Percentiles rank a stretch among this genome's conserved stretches.
phyloP scores from a whole-genome alignment of 2,797 vertebrate species.

The Manis javanica region DNA sequence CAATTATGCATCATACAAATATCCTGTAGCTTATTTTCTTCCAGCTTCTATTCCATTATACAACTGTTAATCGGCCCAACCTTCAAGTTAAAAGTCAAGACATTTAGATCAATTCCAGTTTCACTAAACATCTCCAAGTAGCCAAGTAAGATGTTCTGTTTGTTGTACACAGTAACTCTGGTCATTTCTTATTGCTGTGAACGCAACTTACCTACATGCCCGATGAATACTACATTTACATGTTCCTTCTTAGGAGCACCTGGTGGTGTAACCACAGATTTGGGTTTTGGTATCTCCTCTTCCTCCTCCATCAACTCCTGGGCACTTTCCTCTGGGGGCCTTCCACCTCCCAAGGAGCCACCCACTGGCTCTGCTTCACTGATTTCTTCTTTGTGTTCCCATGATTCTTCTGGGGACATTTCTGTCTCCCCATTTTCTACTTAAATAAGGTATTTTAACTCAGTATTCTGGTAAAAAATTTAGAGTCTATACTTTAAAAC shows the following conservation, averaged over 20 bases:
- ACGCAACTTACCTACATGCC: slow-evolving; percentile 96
- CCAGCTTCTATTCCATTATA: background rate
- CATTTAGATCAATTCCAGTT: too few relatives aligned
- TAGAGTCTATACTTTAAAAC: slow-evolving; percentile 3
- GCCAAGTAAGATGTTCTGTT: too few relatives aligned
- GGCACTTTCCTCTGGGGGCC: slow-evolving; percentile 86
- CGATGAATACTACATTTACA: slow-evolving; percentile 99
- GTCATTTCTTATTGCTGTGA: background rate
- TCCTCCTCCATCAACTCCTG: slow-evolving; percentile 98
- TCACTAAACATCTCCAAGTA: background rate
- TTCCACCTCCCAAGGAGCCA: slow-evolving; percentile 86
- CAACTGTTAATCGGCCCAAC: background rate
- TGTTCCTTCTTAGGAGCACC: slow-evolving; percentile 98
- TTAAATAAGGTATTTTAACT: slow-evolving; percentile 77
- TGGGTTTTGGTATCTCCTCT: slow-evolving; percentile 93
- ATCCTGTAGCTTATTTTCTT: background rate
- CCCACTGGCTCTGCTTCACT: slow-evolving; percentile 92
- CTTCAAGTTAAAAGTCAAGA: background rate
- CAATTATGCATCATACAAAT: background rate
- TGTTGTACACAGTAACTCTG: too few relatives aligned
- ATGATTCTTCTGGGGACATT: slow-evolving; percentile 94
- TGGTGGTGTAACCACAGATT: slow-evolving; percentile 90
- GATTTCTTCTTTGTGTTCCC: slow-evolving; percentile 97
- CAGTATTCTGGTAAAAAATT: slow-evolving; percentile 47
- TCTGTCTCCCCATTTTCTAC: slow-evolving; percentile 96